A percentile compares a stretch with the other conserved stretches of the same genome.
These are phyloP conservation scores for Plecotus auritus DNA, from an alignment of 2,113 vertebrate species.

Conservation along the genomic window DNA sequence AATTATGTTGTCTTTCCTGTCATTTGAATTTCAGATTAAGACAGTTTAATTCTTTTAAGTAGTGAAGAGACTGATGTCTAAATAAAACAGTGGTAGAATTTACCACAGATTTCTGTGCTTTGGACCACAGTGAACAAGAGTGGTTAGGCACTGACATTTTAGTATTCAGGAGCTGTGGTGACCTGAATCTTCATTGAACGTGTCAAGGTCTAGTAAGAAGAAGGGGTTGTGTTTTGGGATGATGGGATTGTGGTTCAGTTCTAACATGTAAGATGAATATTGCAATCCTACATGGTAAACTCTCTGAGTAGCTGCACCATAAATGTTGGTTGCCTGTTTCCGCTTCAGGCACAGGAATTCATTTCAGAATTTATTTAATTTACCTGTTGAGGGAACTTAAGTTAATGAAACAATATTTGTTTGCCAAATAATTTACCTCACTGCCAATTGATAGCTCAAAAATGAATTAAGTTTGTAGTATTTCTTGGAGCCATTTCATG, in stretches of 20 bases:
- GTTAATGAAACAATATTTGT: background rate
- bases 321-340: background rate
- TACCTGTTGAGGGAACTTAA: background rate
- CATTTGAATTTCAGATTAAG: constrained; percentile 38
- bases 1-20: constrained; percentile 27
- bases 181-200: background rate
- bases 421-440: background rate
- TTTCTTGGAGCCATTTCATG: background rate
- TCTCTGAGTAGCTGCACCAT: background rate
- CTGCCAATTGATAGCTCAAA: background rate
- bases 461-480: background rate
- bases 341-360: background rate
- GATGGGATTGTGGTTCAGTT: background rate
- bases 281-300: too few species aligned
- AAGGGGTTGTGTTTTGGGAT: background rate
- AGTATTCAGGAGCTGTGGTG: background rate
- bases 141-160: background rate
- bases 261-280: too few species aligned
- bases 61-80: background rate
- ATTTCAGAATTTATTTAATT: background rate
- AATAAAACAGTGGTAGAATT: background rate
- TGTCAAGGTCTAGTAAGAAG: background rate
- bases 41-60: background rate
- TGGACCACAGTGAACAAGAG: background rate
- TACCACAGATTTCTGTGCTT: background rate